A percentile compares a stretch with the other conserved stretches of the same genome.
Evolutionary conservation across 2,797 vertebrate species (phyloP).

Genomic region (Poecilia picta): DNA sequence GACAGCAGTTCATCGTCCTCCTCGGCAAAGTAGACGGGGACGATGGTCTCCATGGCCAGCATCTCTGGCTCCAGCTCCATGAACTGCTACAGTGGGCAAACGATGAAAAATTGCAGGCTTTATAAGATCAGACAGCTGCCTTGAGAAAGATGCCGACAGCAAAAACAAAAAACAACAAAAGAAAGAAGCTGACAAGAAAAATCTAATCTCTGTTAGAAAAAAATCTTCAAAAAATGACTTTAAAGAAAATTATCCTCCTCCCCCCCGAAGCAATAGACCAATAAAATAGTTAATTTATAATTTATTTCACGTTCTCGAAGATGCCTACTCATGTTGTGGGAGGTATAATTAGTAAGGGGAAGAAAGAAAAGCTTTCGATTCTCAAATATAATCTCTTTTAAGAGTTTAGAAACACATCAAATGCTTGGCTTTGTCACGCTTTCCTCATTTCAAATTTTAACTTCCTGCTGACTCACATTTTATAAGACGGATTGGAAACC

Average conservation of each 20-base stretch:
- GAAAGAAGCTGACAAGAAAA: background rate
- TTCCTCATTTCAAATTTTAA: background rate
- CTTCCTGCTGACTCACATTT: slow-evolving; percentile 4
- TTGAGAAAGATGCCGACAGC: background rate
- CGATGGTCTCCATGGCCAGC: slow-evolving; percentile 94
- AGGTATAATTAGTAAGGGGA: slow-evolving; percentile 22
- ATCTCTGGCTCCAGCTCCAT: slow-evolving; percentile 99
- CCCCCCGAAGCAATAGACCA: background rate
- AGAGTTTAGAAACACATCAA: background rate
- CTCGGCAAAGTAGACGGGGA: slow-evolving; percentile 96
- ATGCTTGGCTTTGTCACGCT: background rate
- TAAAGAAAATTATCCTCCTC: background rate
- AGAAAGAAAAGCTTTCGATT: background rate
- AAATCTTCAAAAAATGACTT: background rate
- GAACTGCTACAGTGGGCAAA: slow-evolving; percentile 87
- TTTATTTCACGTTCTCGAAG: slow-evolving; percentile 9
- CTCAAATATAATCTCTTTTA: slow-evolving; percentile 10
- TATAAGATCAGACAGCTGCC: background rate
- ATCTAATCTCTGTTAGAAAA: background rate
- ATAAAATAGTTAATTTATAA: slow-evolving; percentile 22
- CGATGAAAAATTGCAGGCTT: slow-evolving; percentile 4
- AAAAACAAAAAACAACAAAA: background rate
- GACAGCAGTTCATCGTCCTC: slow-evolving; percentile 95
- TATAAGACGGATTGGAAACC: background rate
- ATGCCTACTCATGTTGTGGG: slow-evolving; percentile 3